Conservation (phyloP, 23 tunicate genomes). For the Styela plicata region DNA sequence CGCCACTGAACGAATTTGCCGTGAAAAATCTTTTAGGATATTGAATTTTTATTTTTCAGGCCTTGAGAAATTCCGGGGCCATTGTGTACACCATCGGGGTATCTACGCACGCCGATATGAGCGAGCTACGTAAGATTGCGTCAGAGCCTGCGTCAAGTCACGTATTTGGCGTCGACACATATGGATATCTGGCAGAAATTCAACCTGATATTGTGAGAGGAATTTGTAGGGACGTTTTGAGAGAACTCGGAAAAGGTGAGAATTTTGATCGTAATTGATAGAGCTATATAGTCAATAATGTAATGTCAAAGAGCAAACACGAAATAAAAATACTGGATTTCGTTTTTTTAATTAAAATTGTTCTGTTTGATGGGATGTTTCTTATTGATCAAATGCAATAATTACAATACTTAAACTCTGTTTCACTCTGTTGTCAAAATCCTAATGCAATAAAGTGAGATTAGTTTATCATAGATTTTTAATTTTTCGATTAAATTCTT, state of each 20-base stretch:
- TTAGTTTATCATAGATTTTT: too few species aligned
- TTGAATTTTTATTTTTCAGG: slow-evolving; percentile 6
- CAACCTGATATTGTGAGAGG: slow-evolving; percentile 35
- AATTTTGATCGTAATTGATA: background rate
- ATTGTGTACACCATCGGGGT: slow-evolving; percentile 47
- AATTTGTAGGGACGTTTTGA: slow-evolving; percentile 39
- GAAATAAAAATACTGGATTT: too few species aligned
- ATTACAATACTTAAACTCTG: too few species aligned
- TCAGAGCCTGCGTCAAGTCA: slow-evolving; percentile 38
- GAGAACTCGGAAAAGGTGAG: slow-evolving; percentile 27
- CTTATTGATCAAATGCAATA: too few species aligned
- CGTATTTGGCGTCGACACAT: slow-evolving; percentile 20
- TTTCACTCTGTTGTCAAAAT: too few species aligned
- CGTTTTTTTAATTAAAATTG: too few species aligned
- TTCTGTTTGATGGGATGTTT: too few species aligned
- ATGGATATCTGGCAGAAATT: slow-evolving; percentile 43
- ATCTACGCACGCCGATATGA: slow-evolving; percentile 28
- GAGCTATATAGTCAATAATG: too few species aligned
- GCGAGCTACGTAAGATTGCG: slow-evolving; percentile 35
- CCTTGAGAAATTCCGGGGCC: slow-evolving; percentile 38
- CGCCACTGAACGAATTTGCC: background rate
- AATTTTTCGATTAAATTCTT: background rate
- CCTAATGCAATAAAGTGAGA: too few species aligned
- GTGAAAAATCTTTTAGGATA: background rate
- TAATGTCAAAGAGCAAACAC: too few species aligned